phyloP scores from a whole-genome alignment of 2,797 vertebrate species.

The Bufotes viridis region DNA sequence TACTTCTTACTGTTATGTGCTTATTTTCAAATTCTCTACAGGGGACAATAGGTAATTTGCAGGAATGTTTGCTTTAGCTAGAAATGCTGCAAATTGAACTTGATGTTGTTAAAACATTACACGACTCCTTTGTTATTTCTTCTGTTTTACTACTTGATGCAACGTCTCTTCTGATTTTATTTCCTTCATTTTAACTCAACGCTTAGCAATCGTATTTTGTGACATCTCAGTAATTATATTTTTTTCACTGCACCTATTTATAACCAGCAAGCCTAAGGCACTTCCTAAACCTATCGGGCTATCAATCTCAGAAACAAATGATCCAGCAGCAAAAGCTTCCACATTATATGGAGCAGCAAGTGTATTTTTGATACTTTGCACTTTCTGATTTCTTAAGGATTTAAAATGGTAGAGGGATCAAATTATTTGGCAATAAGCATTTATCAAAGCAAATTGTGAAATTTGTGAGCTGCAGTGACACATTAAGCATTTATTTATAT shows the following conservation, averaged over 20 bases:
- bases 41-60: background rate
- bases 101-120: constrained; percentile 46
- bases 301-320: constrained; percentile 61
- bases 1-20: background rate
- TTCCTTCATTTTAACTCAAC: constrained; percentile 56
- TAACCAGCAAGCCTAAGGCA: constrained; percentile 58
- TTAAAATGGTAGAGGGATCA: constrained; percentile 41
- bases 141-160: constrained; percentile 37
- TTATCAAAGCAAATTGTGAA: constrained; percentile 42
- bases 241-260: constrained; percentile 58
- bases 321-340: constrained; percentile 20
- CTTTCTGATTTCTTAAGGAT: constrained; percentile 53
- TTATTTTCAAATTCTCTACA: background rate
- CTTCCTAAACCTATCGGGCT: constrained; percentile 54
- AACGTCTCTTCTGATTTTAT: constrained; percentile 53
- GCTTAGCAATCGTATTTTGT: constrained; percentile 57
- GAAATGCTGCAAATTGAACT: constrained; percentile 31
- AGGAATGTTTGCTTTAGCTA: constrained; percentile 25
- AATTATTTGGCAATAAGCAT: constrained; percentile 46
- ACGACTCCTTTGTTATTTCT: constrained; percentile 46
- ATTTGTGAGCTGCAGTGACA: constrained; percentile 18
- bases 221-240: constrained; percentile 60
- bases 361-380: constrained; percentile 54
- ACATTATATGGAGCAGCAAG: constrained; percentile 48
- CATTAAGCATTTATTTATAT: constrained; percentile 23